These are phyloP conservation scores for Gasterosteus aculeatus DNA, from an alignment of 2,113 vertebrate genomes.

Conservation along the genomic window DNA sequence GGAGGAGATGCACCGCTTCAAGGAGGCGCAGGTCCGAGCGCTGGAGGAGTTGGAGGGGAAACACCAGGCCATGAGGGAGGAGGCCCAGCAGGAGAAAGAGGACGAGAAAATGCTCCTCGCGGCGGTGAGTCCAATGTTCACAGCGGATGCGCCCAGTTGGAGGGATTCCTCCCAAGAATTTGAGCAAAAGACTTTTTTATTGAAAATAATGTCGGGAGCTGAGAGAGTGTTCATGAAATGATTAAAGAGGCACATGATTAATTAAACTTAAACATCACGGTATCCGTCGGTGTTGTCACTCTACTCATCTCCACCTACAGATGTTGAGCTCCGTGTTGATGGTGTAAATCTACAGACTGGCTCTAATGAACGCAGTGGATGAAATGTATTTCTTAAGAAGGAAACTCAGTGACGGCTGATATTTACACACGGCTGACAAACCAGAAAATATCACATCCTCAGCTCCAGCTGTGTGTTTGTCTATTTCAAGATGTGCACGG, in stretches of 20 bases:
- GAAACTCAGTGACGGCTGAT: not conserved
- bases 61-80: constrained; percentile 87
- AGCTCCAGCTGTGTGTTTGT: not conserved
- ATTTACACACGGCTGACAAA: constrained; percentile 8
- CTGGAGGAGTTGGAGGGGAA: constrained; percentile 92
- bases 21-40: constrained; percentile 88
- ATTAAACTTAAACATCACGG: no score
- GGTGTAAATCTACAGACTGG: no score
- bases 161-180: no score
- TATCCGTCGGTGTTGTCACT: no score
- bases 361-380: no score
- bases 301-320: not conserved
- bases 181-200: no score
- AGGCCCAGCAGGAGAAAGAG: constrained; percentile 83
- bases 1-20: constrained; percentile 88
- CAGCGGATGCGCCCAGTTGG: not conserved
- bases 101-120: constrained; percentile 89
- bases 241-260: no score
- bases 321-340: no score
- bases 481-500: not conserved
- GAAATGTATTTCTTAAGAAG: not conserved
- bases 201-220: no score
- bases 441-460: not conserved
- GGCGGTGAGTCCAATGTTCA: constrained; percentile 76
- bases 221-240: no score